Evolutionary conservation across 92 coral and sea anemone genomes (phyloP).

Genomic region (Actinostola sp.): DNA sequence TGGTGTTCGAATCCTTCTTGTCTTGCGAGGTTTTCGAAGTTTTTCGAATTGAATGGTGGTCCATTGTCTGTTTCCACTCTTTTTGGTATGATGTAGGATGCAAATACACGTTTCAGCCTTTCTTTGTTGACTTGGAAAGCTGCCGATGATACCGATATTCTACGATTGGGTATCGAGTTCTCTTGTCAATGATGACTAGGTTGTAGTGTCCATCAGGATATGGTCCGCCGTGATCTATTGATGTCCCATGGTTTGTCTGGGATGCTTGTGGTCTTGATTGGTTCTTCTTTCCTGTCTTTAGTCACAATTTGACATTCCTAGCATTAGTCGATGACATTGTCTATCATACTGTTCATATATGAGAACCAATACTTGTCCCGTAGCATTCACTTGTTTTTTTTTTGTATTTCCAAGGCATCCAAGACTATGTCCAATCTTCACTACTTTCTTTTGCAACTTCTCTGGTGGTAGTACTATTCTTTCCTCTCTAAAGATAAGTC

Average conservation of each 20-base stretch:
- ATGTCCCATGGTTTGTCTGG: slow-evolving; percentile 58
- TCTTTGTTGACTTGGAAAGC: slow-evolving; percentile 31
- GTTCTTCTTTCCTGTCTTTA: too few species aligned
- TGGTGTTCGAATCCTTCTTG: too few species aligned
- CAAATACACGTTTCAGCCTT: too few species aligned
- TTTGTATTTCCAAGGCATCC: slow-evolving; percentile 52
- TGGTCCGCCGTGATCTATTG: slow-evolving; percentile 50
- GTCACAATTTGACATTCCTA: too few species aligned
- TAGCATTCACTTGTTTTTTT: slow-evolving; percentile 53
- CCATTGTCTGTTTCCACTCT: too few species aligned
- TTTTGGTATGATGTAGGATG: too few species aligned
- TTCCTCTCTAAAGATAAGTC: slow-evolving; percentile 41
- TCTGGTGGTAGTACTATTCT: slow-evolving; percentile 38
- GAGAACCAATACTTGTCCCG: slow-evolving; percentile 66
- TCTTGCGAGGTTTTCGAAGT: too few species aligned
- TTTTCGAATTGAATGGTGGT: too few species aligned
- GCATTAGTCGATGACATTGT: slow-evolving; percentile 46
- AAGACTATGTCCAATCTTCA: slow-evolving; percentile 41
- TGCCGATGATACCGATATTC: slow-evolving; percentile 46
- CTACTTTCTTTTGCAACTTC: slow-evolving; percentile 40
- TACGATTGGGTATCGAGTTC: slow-evolving; percentile 50
- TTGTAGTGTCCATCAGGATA: slow-evolving; percentile 60
- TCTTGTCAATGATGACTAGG: slow-evolving; percentile 46
- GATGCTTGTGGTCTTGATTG: slow-evolving; percentile 41
- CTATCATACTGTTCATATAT: slow-evolving; percentile 62